These are phyloP conservation scores for Euglossa dilemma DNA, from an alignment of 1,140 invertebrate species.

Conservation along the genomic window DNA sequence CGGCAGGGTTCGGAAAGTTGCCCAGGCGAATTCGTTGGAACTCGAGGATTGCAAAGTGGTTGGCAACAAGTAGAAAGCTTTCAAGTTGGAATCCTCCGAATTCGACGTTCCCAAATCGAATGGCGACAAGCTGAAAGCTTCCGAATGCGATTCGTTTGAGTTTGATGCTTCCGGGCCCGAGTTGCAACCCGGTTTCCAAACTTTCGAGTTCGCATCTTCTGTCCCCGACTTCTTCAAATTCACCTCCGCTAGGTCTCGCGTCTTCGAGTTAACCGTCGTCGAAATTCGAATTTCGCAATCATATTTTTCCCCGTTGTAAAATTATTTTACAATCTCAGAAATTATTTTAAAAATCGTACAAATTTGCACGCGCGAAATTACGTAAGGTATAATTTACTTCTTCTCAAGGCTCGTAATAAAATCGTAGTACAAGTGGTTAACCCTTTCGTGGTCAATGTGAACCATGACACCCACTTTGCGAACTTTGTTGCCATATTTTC, in stretches of 20 bases:
- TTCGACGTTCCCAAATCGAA: slow-evolving; percentile 2
- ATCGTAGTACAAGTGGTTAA: no score
- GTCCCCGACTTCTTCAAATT: background rate
- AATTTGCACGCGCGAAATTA: no score
- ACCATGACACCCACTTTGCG: no score
- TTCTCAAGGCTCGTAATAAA: no score
- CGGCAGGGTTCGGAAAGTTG: background rate
- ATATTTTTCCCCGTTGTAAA: no score
- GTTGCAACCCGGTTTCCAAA: background rate
- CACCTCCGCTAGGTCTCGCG: background rate
- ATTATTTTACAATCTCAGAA: no score
- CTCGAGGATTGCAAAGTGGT: background rate
- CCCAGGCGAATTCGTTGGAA: background rate
- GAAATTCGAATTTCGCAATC: no score
- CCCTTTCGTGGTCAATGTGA: no score
- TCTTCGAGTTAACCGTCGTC: no score
- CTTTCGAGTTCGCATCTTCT: background rate
- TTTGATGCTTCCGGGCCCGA: background rate
- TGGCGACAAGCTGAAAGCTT: slow-evolving; percentile 17
- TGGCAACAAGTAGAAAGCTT: slow-evolving; percentile 1
- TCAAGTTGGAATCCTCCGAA: background rate
- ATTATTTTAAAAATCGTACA: no score
- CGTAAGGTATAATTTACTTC: no score
- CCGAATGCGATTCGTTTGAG: background rate
- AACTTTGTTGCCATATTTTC: no score